Base-by-base conservation (phyloP, 92 coral and sea anemone genomes). In the Zoanthus sociatus region DNA sequence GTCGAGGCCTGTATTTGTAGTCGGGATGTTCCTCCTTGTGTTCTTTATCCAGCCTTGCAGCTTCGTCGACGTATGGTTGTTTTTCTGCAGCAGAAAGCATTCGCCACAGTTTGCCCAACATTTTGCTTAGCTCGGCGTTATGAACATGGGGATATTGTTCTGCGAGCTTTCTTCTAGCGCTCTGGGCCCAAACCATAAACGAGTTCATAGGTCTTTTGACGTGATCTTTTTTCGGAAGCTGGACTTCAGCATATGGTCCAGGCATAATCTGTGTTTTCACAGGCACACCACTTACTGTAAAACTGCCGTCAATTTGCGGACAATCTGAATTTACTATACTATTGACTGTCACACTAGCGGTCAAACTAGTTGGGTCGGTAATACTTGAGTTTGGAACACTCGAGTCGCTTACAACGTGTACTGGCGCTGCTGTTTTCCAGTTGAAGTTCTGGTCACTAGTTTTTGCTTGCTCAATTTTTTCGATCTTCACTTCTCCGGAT, bases 121-220 rank as follows among this genome's bases (percentile, higher is more conserved):
- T 97, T 89, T 97, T 97, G 78, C 99, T 97, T 15, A 97, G 86
- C 93, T 97, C 99, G 58, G 99, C 99, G 92, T 97, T 97, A 71
- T 97, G 99, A 37, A 97, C 99, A 88, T 97, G 99, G 70, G 99
- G 99, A 91, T 97, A 97, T 84, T 97, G 99, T 64, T 97, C 99
- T 9, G 99, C 99, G 2, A 97, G 96, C 74, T 97, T 95, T 75
- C 99, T 70, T 71, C 99, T 82, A 83, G 98, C 98, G 20, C 98
- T 93, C 78, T 97, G 99, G 64, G 99, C 99, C 99, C 99, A 97
- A 71, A 97, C 98, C 99, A 97, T 97, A 77, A 97, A 97, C 89
- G 98, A 95, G 81, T 97, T 97, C 99, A 97, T 97, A 71, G 99
- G 99, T 60, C 99, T 94, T 51, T 97, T 97, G 30, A 97, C 90